Conservation (phyloP, 2,113 vertebrate genomes). For the Silurus asotus region DNA sequence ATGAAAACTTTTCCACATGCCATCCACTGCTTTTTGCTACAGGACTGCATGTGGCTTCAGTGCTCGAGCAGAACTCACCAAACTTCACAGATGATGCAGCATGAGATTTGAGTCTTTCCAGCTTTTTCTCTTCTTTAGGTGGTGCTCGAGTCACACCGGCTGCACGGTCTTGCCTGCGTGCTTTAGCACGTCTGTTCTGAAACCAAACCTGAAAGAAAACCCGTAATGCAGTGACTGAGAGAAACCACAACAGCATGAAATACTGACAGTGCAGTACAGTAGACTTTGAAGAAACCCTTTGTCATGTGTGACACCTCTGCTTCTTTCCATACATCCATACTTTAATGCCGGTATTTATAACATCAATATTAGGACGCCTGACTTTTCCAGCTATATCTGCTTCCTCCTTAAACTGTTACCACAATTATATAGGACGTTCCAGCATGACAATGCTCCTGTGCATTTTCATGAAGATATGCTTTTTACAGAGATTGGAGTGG, state of each 20-base stretch:
- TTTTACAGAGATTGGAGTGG: too few species aligned
- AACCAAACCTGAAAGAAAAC: slow-evolving; percentile 84
- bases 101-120: neutral
- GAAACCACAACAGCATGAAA: neutral
- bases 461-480: too few species aligned
- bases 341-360: too few species aligned
- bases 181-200: slow-evolving; percentile 93
- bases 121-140: slow-evolving; percentile 74
- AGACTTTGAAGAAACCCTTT: neutral
- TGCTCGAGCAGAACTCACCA: neutral
- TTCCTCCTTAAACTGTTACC: too few species aligned
- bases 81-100: neutral
- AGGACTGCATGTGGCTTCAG: neutral
- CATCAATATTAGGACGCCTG: too few species aligned
- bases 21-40: slow-evolving; percentile 72
- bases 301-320: neutral
- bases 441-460: too few species aligned
- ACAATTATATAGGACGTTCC: too few species aligned
- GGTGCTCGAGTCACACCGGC: slow-evolving; percentile 83
- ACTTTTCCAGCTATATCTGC: too few species aligned
- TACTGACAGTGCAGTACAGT: neutral
- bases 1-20: neutral
- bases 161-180: slow-evolving; percentile 91
- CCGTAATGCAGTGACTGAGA: neutral
- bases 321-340: too few species aligned